Conservation (phyloP, 2,888 invertebrate genomes). For the Eucera pruinosa region DNA sequence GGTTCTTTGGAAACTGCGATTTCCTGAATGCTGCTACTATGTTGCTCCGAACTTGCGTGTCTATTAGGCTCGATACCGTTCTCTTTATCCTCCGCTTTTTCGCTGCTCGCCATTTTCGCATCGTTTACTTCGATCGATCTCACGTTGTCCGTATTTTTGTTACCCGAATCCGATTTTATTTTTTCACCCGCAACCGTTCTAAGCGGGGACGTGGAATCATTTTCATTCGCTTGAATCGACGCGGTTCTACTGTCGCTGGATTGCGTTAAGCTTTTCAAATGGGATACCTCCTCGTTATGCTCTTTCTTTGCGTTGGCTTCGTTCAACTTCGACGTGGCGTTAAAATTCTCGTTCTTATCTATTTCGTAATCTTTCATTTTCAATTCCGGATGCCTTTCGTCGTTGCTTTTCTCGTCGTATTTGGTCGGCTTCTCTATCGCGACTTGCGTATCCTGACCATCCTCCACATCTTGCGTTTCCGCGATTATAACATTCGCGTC, state of each 20-base stretch:
- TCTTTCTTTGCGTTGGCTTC: slow-evolving; percentile 26
- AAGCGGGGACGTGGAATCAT: neutral
- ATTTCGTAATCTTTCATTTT: slow-evolving; percentile 33
- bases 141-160: neutral
- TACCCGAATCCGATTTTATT: slow-evolving; percentile 10
- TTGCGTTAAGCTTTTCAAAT: neutral
- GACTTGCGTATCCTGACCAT: slow-evolving; percentile 19
- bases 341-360: slow-evolving; percentile 55
- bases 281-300: slow-evolving; percentile 14
- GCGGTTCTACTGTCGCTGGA: slow-evolving; percentile 10
- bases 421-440: neutral
- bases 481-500: slow-evolving; percentile 57
- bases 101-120: neutral
- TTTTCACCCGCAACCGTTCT: slow-evolving; percentile 25
- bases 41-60: neutral
- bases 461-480: slow-evolving; percentile 62
- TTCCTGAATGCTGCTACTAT: slow-evolving; percentile 6
- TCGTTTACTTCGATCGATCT: slow-evolving; percentile 4
- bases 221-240: slow-evolving; percentile 8
- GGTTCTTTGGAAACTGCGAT: slow-evolving; percentile 16
- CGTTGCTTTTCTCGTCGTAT: slow-evolving; percentile 1
- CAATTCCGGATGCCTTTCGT: slow-evolving; percentile 31
- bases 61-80: slow-evolving; percentile 20
- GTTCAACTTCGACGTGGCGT: slow-evolving; percentile 17
- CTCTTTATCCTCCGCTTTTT: slow-evolving; percentile 22